Percentiles rank a stretch among this genome's conserved stretches.
Conservation (phyloP, 2,888 invertebrate species). For the Dastarcus helophoroides region DNA sequence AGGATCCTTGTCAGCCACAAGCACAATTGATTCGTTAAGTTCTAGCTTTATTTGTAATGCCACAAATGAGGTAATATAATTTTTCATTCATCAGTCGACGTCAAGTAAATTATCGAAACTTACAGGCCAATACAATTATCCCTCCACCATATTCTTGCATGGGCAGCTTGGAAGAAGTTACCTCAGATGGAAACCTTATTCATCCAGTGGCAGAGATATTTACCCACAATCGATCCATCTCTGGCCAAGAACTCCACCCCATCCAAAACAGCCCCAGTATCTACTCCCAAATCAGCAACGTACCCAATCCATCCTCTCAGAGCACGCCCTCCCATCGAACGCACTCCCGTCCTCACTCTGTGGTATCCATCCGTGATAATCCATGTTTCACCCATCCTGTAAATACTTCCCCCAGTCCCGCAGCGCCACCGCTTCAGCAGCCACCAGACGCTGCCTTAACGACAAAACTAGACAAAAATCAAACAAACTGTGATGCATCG, state of each 20-base stretch:
- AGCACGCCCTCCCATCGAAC: slow-evolving; percentile 16
- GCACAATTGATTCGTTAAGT: slow-evolving; percentile 76
- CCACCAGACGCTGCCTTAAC: background rate
- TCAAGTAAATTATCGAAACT: too few species aligned
- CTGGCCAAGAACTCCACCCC: slow-evolving; percentile 23
- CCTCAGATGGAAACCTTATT: slow-evolving; percentile 30
- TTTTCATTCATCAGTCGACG: slow-evolving; percentile 3
- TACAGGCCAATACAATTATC: slow-evolving; percentile 64
- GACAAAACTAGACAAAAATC: slow-evolving; percentile 9
- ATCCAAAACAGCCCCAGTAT: slow-evolving; percentile 29
- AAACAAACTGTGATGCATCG: slow-evolving; percentile 9
- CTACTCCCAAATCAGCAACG: slow-evolving; percentile 22
- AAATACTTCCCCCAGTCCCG: slow-evolving; percentile 15
- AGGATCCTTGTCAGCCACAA: slow-evolving; percentile 72
- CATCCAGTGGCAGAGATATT: slow-evolving; percentile 11
- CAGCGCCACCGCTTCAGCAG: background rate
- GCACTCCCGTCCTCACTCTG: slow-evolving; percentile 15
- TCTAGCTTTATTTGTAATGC: slow-evolving; percentile 79
- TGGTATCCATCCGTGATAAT: slow-evolving; percentile 26
- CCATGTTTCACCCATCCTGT: slow-evolving; percentile 24
- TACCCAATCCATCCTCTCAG: slow-evolving; percentile 14
- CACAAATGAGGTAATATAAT: slow-evolving; percentile 56
- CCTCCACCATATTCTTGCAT: slow-evolving; percentile 77
- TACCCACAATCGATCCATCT: background rate
- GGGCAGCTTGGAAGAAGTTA: slow-evolving; percentile 57